Evolutionary conservation across 2,797 vertebrate genomes (phyloP), one percentile per base, ranked within the genome.

Genomic region (Eurystomus glaucurus): DNA sequence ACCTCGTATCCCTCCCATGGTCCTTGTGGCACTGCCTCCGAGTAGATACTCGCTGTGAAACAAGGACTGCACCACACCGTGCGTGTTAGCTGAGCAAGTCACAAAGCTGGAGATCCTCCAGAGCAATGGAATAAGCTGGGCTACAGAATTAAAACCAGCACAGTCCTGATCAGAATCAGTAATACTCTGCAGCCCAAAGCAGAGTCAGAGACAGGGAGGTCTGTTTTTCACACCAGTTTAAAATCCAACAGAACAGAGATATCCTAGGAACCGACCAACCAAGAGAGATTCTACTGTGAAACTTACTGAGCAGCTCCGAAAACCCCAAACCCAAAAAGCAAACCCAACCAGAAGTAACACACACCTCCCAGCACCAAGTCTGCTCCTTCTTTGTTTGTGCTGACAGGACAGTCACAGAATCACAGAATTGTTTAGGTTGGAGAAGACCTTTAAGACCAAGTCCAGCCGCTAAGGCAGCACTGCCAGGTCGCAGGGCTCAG

Each of bases 1-100:
- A 17, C 3, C 9, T 52, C 58, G 1, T 11, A 14, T 6, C 37
- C 74, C 37, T 76, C 57, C 43, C 1, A 0, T 1, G 6, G 43
- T n/a, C 70, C n/a, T 18, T 10, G 61, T 9, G 45, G 46, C 14
- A 4, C 9, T 22, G 26, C 22, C 55, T 19, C 28, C 1, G 0
- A 10, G 51, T 1, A 50, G 57, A 10, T 15, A 4, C 25, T 45
- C 0, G 3, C 61, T 39, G 25, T 15, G 48, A 31, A 58, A 52
- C 35, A 23, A 10, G 66, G 39, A 9, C 72, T 55, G 57, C 45
- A 16, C 20, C 74, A 23, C 55, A 10, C 28, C 4, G 4, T 7
- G 69, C 51, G 17, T 3, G 1, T 26, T 33, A 25, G 66, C 11
- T 20, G 31, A 62, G 84, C 17, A 6, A 2, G 50, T 52, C 72